Base-by-base conservation (phyloP, 2,888 invertebrate species). In the Pseudococcus jackbeardsleyi region DNA sequence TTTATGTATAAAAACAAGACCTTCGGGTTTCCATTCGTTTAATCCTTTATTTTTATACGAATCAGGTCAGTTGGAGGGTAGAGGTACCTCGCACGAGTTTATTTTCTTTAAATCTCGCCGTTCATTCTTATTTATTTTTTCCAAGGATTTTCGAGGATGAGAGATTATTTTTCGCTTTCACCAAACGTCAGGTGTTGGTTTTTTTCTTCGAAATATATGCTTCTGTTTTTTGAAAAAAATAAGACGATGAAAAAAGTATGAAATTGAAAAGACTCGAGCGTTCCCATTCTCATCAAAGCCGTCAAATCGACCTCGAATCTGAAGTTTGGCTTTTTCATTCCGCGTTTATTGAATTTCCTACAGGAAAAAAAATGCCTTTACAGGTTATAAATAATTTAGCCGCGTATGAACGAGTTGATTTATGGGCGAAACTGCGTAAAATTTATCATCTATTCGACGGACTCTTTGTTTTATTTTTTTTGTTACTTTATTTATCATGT, bases 81-180 rank as follows among this genome's bases (percentile, higher is more conserved):
- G 12, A 22, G 9, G 12, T 11, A 64, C 22, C 8, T 22, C 12
- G 64, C 22, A 11, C 11, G 64, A 22, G 22, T 64, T 64, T 22
- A 64, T 64, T 64, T 22, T 22, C 19, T 64, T 64, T 64, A 64
- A 22, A 64, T 64, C 22, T 64, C 64, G 64, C 64, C 6, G 22
- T 64, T 64, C 22, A 22, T 64, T 64, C 19, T 64, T 64, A 22
- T 64, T 64, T 64, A 64, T 64, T 15, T 59, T 59, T 64, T 64
- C 64, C 64, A 22, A 64, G 64, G 22, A 64, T 64, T 64, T 64
- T 64, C 22, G 22, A 22, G 22, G 64, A 64, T 64, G 19, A 64
- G 64, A 54, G 7, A 15, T 8, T 64, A 33, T 64, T 64, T 64
- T 64, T 8, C 64, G 22, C n/a, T 64, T 64, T 64, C 3, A 64